Evolutionary conservation across 2,888 invertebrate genomes (phyloP).

Genomic region (Mimachlamys varia): DNA sequence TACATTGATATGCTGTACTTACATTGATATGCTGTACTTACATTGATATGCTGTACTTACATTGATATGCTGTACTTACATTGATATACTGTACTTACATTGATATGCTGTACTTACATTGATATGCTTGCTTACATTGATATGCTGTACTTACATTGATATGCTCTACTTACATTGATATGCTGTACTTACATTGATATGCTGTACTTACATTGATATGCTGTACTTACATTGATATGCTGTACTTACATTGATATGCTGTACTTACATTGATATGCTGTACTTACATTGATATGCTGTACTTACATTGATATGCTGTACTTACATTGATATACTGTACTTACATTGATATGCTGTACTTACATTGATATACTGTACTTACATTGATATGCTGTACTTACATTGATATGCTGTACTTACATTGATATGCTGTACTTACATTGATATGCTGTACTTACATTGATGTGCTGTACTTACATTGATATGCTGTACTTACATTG

Average conservation of each 20-base stretch:
- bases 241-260: constrained; percentile 38
- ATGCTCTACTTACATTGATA: constrained; percentile 39
- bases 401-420: constrained; percentile 40
- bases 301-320: constrained; percentile 38
- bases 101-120: constrained; percentile 39
- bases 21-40: constrained; percentile 39
- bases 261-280: constrained; percentile 38
- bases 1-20: constrained; percentile 39
- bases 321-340: constrained; percentile 38
- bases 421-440: constrained; percentile 38
- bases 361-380: constrained; percentile 38
- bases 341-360: constrained; percentile 39
- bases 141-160: constrained; percentile 39
- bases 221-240: constrained; percentile 37
- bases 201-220: constrained; percentile 38
- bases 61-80: constrained; percentile 38
- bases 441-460: constrained; percentile 40
- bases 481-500: constrained; percentile 38
- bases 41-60: constrained; percentile 40
- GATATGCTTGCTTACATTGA: too few species aligned
- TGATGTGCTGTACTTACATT: constrained; percentile 38
- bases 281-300: constrained; percentile 39
- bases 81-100: constrained; percentile 39
- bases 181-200: constrained; percentile 38
- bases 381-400: constrained; percentile 39